Evolutionary conservation across 2,888 invertebrate genomes (phyloP).

Genomic region (Harpalus rubripes): DNA sequence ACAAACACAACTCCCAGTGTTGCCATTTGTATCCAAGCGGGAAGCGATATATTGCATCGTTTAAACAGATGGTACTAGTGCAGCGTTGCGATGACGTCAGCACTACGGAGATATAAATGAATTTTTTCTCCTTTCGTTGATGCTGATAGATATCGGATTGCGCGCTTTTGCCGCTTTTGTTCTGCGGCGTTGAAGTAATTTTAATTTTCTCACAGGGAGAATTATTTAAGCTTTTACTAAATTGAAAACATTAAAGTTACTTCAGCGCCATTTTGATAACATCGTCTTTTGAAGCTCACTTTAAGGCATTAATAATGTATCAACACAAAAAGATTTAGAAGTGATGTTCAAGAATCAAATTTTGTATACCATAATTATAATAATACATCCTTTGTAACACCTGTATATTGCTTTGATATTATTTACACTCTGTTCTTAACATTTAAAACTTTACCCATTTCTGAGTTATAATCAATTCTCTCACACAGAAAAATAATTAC

Average conservation of each 20-base stretch:
- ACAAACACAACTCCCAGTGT: background rate
- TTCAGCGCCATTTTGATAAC: background rate
- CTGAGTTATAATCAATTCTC: too few relatives aligned
- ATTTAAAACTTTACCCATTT: too few relatives aligned
- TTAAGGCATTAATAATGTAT: background rate
- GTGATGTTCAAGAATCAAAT: too few relatives aligned
- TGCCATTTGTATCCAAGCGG: background rate
- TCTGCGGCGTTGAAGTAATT: slow-evolving; percentile 1
- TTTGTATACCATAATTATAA: too few relatives aligned
- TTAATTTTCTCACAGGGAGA: background rate
- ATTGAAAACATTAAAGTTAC: background rate
- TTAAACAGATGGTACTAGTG: slow-evolving; percentile 38
- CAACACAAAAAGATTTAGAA: too few relatives aligned
- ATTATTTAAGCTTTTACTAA: slow-evolving; percentile 3
- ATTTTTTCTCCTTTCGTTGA: slow-evolving; percentile 16
- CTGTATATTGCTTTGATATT: too few relatives aligned
- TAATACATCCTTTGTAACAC: too few relatives aligned
- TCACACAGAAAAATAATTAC: too few relatives aligned
- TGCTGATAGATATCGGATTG: slow-evolving; percentile 30
- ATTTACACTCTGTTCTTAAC: too few relatives aligned
- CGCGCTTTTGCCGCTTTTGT: slow-evolving; percentile 11
- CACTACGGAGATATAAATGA: slow-evolving; percentile 8
- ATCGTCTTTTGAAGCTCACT: background rate
- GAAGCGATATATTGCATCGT: slow-evolving; percentile 40
- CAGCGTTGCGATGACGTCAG: slow-evolving; percentile 26